Conservation (phyloP, 2,113 vertebrate genomes). For the Felis catus region F.catus_Fca126_mat1.0 CM031417.1:140965501-140966000, state of each 20-base stretch:
- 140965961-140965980: accelerated
- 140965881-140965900: background rate
- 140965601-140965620: accelerated
- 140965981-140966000: background rate
- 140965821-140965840: background rate
- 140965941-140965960: background rate
- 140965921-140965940: accelerated
- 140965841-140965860: accelerated
- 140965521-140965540: background rate
- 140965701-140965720: background rate
- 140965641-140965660: background rate
- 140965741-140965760: no score
- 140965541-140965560: background rate
- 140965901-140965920: no score
- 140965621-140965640: background rate
- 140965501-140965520: background rate
- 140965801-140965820: accelerated
- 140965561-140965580: background rate
- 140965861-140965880: accelerated
- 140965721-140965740: background rate
- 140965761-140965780: accelerated
- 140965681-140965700: background rate
- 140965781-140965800: background rate
- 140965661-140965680: background rate
- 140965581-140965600: background rate